Evolutionary conservation across 1,140 invertebrate species (phyloP), one percentile per base, ranked within the genome.

Genomic region (Drosophila santomea): DNA sequence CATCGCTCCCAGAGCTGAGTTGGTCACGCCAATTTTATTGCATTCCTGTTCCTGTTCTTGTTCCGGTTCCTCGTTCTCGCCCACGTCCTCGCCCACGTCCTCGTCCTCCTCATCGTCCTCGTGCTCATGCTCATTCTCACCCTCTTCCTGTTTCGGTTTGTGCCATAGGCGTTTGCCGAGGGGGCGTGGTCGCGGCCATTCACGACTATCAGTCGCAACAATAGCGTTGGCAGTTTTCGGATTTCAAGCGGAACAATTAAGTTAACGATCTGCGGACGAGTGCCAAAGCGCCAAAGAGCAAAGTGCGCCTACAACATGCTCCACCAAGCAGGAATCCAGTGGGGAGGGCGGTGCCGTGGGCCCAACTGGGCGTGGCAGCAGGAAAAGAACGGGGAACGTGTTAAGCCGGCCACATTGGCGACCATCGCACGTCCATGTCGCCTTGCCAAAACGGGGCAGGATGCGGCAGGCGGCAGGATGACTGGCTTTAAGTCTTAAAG

Each of bases 231-330:
- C 84, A 79, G 83, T 80, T 88, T 89, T 89, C 71, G 84, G 44
- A 88, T 88, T 88, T 88, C 83, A 80, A 89, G 83, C 83, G 83
- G 75, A 88, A 88, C 83, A 88, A 88, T 88, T 88, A 88, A 88
- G 83, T 88, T 88, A 88, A 88, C 83, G 80, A 88, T 89, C 79
- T 88, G 83, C 81, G 77, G 81, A 85, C 77, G 80, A 62, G 45
- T 38, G 76, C 45, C 43, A 66, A 50, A 79, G 76, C 77, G 80
- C 67, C 80, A 75, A 78, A 75, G 82, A 83, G 75, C 80, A 75
- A 84, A 86, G 81, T 67, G 78, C 66, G 73, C 68, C 78, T 81
- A 77, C 82, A 67, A 77, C 63, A 72, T 68, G 61, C 5, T 14
- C 20, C 20, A 20, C 32, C 17, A 4, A 43, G 36, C 7, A 43